Evolutionary conservation across 2,113 vertebrate species (phyloP), one percentile per base, ranked within the genome.

Genomic region (Anguilla japonica): DNA sequence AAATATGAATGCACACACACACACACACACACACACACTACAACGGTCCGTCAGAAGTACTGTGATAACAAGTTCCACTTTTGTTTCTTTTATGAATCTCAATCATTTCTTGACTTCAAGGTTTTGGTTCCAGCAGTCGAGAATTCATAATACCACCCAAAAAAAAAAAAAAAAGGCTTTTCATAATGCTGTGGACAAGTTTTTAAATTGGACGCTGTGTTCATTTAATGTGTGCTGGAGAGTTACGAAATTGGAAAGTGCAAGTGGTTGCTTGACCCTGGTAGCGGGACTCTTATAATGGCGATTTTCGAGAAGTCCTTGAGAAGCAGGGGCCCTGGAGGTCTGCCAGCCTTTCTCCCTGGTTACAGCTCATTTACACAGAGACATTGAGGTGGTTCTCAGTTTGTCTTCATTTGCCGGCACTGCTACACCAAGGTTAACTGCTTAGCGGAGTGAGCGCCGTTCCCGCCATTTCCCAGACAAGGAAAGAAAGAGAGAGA

Each of bases 281-380:
- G 9, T 11, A 14, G 71, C 11, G 13, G 26, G n/a, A n/a, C 41
- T 9, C 39, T 9, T 80, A 22, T 80, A 22, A 81, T 41, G 46
- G 56, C 60, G 15, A 53, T n/a, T 78, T 85, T 80, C 39, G 57
- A 78, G 53, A 81, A 80, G 84, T 85, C 84, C 84, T 85, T 85
- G 84, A 85, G 84, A 43, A 26, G 78, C 39, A 20, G 41, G 41
- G 13, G 20, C 71, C 11, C 50, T 80, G 56, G 56, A 85, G 29
- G 29, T 41, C 50, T 81, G 20, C 41, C 84, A 29, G 50, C 50
- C 9, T 11, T 20, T 18, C 22, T 50, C 84, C 78, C 40, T 78
- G 34, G 78, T 78, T 40, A 29, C 84, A 18, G 29, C 22, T 81
- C 39, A 85, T 85, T 85, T 85, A 11, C 75, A 81, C 41, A 81